These are phyloP conservation scores for Cephalopholis sonnerati DNA, from an alignment of 2,113 vertebrate species.

Conservation along the genomic window DNA sequence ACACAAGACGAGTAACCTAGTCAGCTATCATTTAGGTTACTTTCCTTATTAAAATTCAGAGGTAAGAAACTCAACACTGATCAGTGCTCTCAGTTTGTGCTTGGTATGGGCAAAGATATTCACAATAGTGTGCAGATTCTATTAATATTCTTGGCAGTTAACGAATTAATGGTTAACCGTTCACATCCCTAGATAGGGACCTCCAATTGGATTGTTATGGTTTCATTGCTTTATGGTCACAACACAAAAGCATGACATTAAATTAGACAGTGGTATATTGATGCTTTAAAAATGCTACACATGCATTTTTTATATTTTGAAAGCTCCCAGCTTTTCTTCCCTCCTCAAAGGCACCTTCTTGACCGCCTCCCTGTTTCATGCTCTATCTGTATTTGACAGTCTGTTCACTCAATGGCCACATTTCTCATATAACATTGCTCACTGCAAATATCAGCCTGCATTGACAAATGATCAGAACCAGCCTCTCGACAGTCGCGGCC, in stretches of 20 bases:
- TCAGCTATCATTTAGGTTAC: too few relatives aligned
- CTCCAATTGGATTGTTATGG: too few relatives aligned
- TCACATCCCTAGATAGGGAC: too few relatives aligned
- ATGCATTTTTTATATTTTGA: conserved; percentile 40
- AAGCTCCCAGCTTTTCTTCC: conserved; percentile 10
- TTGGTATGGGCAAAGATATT: too few relatives aligned
- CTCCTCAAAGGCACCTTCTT: conserved; percentile 58
- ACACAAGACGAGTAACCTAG: too few relatives aligned
- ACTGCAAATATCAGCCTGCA: conserved; percentile 50
- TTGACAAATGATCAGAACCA: conserved; percentile 61
- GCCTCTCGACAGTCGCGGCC: conserved; percentile 42
- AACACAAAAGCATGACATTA: conserved; percentile 12
- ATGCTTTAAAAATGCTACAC: conserved; percentile 23
- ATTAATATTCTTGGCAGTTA: too few relatives aligned
- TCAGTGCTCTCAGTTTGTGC: too few relatives aligned
- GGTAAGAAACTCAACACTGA: too few relatives aligned
- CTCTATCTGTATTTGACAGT: conserved; percentile 57
- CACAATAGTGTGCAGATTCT: too few relatives aligned
- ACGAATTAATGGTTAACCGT: too few relatives aligned
- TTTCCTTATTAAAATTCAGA: too few relatives aligned
- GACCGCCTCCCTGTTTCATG: conserved; percentile 38
- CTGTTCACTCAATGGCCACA: conserved; percentile 43
- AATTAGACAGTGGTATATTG: not conserved
- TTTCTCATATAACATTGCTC: conserved; percentile 52
- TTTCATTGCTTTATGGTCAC: too few relatives aligned